These are phyloP conservation scores for Ispidina lecontei DNA, from an alignment of 2,797 vertebrate genomes.

Conservation along the genomic window DNA sequence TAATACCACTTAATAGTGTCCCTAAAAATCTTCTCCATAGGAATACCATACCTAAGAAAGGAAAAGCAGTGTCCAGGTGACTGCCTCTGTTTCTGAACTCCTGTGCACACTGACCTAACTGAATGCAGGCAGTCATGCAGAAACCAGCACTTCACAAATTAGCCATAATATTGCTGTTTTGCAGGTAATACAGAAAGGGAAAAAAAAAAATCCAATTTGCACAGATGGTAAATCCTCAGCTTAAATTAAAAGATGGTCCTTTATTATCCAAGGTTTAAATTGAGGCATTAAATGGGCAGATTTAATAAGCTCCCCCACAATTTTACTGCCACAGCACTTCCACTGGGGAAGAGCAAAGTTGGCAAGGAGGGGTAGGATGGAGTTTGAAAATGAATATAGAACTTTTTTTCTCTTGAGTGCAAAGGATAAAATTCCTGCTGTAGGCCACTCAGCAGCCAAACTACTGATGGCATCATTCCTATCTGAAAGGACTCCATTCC, in stretches of 20 bases:
- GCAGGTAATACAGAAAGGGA: neutral
- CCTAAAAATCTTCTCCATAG: neutral
- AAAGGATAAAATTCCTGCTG: neutral
- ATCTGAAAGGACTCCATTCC: neutral
- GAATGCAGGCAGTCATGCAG: neutral
- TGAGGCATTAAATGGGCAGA: constrained; percentile 49
- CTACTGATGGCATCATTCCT: neutral
- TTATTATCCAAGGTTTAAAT: constrained; percentile 59
- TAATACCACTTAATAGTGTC: neutral
- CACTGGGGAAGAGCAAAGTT: neutral
- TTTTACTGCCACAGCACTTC: constrained; percentile 6
- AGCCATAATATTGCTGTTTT: neutral
- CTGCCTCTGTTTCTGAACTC: neutral
- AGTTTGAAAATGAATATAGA: neutral
- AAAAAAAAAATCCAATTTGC: neutral
- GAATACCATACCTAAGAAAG: neutral
- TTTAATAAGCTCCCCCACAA: constrained; percentile 27
- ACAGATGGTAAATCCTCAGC: constrained; percentile 47
- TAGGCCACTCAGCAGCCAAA: neutral
- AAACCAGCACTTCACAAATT: neutral
- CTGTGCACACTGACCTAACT: neutral
- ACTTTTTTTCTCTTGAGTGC: neutral
- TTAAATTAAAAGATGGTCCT: constrained; percentile 37
- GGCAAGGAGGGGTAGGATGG: neutral
- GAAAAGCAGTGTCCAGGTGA: neutral